These are phyloP conservation scores for Imbricaverruca yamaguchii DNA, from an alignment of 2,888 invertebrate species.

Conservation along the genomic window DNA sequence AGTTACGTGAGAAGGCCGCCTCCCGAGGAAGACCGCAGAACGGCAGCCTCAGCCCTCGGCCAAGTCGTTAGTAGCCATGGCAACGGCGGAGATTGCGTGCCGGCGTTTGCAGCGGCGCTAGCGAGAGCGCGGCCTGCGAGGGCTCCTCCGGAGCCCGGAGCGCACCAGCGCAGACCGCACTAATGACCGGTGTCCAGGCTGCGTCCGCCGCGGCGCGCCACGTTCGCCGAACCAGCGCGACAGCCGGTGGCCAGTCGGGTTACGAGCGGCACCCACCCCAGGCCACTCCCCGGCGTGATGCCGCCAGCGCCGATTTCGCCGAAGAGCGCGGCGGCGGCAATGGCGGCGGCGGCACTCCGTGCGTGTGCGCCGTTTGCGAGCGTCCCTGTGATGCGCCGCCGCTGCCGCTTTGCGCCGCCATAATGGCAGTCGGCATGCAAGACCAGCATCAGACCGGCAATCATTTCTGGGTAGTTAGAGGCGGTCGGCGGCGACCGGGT, in stretches of 20 bases:
- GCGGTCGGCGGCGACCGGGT: not conserved
- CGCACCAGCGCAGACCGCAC: not conserved
- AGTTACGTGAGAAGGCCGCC: not conserved
- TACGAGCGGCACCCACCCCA: not conserved
- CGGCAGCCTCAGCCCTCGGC: not conserved
- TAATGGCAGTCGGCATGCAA: slow-evolving; percentile 19
- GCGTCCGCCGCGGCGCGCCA: not conserved
- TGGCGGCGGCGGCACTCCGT: not conserved
- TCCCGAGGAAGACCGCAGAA: not conserved
- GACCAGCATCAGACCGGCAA: not conserved
- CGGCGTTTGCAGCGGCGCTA: not conserved
- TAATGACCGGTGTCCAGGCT: not conserved
- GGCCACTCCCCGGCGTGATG: no score
- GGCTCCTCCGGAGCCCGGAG: not conserved
- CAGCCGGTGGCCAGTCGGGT: not conserved
- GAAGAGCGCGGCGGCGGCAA: not conserved
- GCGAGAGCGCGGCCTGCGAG: not conserved
- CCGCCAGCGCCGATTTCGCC: not conserved
- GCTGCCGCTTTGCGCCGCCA: not conserved
- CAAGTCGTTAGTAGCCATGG: not conserved
- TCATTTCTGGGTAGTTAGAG: not conserved
- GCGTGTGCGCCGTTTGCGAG: slow-evolving; percentile 17
- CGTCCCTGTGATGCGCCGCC: not conserved
- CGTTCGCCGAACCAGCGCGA: not conserved
- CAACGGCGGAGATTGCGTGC: slow-evolving; percentile 6